Percentiles rank a stretch among this genome's conserved stretches.
Evolutionary conservation across 2,888 invertebrate genomes (phyloP).

Genomic region (Dynastes hyllus): DNA sequence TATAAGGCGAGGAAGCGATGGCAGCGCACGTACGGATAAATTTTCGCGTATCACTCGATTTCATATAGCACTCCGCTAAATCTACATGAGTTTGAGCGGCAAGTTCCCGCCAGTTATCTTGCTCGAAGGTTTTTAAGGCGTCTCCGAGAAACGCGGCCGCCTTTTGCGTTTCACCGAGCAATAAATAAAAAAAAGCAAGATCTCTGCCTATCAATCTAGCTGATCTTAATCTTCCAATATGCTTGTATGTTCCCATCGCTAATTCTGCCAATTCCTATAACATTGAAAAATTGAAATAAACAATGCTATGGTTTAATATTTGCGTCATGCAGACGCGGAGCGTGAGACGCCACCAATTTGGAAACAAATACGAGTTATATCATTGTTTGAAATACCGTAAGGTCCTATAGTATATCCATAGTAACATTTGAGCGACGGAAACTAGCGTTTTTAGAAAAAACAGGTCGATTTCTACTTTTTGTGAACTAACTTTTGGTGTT

Average conservation of each 20-base stretch:
- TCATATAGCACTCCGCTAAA: slow-evolving; percentile 87
- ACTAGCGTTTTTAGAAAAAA: too few relatives aligned
- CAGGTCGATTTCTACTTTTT: too few relatives aligned
- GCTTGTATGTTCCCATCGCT: slow-evolving; percentile 97
- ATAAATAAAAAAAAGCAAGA: slow-evolving; percentile 92
- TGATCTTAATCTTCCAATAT: slow-evolving; percentile 85
- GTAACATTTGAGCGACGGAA: too few relatives aligned
- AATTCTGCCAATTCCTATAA: slow-evolving; percentile 89
- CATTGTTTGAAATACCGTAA: too few relatives aligned
- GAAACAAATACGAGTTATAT: too few relatives aligned
- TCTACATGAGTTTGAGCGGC: slow-evolving; percentile 89
- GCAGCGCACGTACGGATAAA: slow-evolving; percentile 78
- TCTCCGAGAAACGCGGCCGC: slow-evolving; percentile 92
- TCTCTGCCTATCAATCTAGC: slow-evolving; percentile 92
- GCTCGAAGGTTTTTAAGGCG: slow-evolving; percentile 87
- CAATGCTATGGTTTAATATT: too few relatives aligned
- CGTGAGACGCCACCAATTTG: too few relatives aligned
- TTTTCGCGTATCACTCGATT: slow-evolving; percentile 85
- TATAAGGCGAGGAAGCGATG: slow-evolving; percentile 83
- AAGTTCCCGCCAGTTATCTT: slow-evolving; percentile 90
- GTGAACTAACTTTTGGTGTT: too few relatives aligned
- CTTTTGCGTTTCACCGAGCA: slow-evolving; percentile 88
- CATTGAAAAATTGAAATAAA: slow-evolving; percentile 52
- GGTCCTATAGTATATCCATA: too few relatives aligned
- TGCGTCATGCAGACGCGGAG: too few relatives aligned